These are phyloP conservation scores for Cephus spinipes DNA, from an alignment of 2,888 invertebrate genomes.

Conservation along the genomic window DNA sequence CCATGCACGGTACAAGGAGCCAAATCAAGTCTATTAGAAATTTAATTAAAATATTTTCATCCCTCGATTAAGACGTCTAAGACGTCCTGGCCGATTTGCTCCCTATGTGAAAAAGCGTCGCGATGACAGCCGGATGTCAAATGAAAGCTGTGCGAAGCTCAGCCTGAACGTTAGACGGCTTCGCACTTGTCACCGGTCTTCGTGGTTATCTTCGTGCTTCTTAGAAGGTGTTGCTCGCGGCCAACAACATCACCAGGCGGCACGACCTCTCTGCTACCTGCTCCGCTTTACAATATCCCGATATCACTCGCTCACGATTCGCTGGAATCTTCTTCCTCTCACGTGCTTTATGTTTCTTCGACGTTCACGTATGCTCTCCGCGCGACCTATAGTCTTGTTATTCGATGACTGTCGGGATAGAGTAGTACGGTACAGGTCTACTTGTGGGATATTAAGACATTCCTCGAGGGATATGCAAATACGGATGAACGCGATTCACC, in stretches of 20 bases:
- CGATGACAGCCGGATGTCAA: neutral
- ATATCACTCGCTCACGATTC: slow-evolving; percentile 57
- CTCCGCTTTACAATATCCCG: slow-evolving; percentile 40
- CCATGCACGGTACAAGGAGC: neutral
- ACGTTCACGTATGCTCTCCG: neutral
- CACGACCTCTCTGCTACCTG: slow-evolving; percentile 44
- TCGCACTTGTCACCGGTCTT: slow-evolving; percentile 48
- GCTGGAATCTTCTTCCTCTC: slow-evolving; percentile 45
- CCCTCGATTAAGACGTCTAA: neutral
- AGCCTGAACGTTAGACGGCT: slow-evolving; percentile 32
- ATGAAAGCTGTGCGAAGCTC: neutral
- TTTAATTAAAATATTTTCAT: neutral
- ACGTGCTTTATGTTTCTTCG: slow-evolving; percentile 35
- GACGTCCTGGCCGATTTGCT: neutral
- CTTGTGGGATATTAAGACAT: neutral
- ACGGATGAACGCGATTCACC: neutral
- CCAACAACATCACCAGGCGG: slow-evolving; percentile 41
- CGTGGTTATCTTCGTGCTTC: slow-evolving; percentile 48
- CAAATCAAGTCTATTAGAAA: neutral
- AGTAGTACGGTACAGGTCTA: neutral
- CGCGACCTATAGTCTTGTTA: neutral
- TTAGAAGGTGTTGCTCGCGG: slow-evolving; percentile 42
- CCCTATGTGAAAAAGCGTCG: neutral
- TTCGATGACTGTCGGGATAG: neutral
- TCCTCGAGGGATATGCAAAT: neutral